Percentiles rank a stretch among this genome's conserved stretches.
Evolutionary conservation across 2,113 vertebrate species (phyloP).

Genomic region (Podarcis raffonei): DNA sequence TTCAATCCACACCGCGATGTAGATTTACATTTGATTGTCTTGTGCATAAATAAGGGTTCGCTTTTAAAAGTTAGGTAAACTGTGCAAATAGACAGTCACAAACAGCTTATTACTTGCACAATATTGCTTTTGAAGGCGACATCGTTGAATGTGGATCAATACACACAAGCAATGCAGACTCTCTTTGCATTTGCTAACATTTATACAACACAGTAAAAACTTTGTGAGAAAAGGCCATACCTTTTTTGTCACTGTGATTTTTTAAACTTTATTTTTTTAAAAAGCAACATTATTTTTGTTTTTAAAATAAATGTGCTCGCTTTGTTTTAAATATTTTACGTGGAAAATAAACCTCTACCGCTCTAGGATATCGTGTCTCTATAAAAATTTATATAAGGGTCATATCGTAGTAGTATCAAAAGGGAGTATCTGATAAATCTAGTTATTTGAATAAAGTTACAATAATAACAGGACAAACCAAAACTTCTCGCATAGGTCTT

Average conservation of each 20-base stretch:
- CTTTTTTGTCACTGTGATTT: conserved; percentile 64
- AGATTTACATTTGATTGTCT: conserved; percentile 81
- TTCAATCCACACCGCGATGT: conserved; percentile 69
- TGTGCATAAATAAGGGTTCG: conserved; percentile 80
- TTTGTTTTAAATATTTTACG: conserved; percentile 69
- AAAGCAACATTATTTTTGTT: conserved; percentile 74
- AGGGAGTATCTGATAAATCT: conserved; percentile 70
- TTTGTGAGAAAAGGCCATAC: conserved; percentile 80
- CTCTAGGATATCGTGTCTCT: conserved; percentile 80
- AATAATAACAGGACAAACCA: conserved; percentile 74
- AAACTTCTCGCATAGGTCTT: conserved; percentile 68
- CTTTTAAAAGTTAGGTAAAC: conserved; percentile 72
- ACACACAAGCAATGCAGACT: conserved; percentile 75
- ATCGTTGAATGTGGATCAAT: conserved; percentile 72
- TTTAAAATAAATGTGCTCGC: conserved; percentile 75
- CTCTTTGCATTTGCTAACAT: conserved; percentile 78
- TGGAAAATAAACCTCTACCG: conserved; percentile 83
- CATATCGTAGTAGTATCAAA: conserved; percentile 75
- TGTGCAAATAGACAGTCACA: conserved; percentile 80
- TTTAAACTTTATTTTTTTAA: conserved; percentile 52
- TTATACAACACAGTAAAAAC: conserved; percentile 77
- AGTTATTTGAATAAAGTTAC: conserved; percentile 78
- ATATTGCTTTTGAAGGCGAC: conserved; percentile 80
- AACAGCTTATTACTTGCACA: conserved; percentile 77
- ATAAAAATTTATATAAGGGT: conserved; percentile 81